phyloP scores from a whole-genome alignment of 2,797 vertebrate genomes.

The Myiotriccus ornatus region DNA sequence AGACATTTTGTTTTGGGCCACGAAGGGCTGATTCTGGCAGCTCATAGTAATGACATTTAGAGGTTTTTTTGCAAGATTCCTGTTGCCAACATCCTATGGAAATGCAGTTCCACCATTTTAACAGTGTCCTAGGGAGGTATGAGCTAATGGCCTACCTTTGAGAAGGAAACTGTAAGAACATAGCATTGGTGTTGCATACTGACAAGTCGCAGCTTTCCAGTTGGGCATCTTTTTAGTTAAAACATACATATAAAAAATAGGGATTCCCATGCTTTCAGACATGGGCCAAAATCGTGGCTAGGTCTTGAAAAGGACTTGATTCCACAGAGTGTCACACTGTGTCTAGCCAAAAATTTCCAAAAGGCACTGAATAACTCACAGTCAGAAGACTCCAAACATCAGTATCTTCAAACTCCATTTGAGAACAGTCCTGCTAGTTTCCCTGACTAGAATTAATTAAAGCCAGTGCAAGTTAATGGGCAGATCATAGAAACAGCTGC shows the following conservation, averaged over 20 bases:
- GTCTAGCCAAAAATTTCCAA: background rate
- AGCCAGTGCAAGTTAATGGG: slow-evolving; percentile 16
- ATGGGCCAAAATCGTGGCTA: background rate
- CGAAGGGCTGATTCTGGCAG: background rate
- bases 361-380: background rate
- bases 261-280: background rate
- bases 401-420: background rate
- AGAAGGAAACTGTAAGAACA: background rate
- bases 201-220: background rate
- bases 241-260: background rate
- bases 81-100: background rate
- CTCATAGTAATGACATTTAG: background rate
- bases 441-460: slow-evolving; percentile 35
- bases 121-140: background rate
- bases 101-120: background rate
- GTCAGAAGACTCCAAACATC: background rate
- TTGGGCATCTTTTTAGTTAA: background rate
- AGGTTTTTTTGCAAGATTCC: background rate
- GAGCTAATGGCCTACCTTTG: background rate
- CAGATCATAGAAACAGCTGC: slow-evolving; percentile 44
- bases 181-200: background rate
- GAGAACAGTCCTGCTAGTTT: background rate
- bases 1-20: background rate
- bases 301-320: background rate
- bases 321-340: background rate